Conservation (phyloP, 2,888 invertebrate species). For the Punctoribates punctum region DNA sequence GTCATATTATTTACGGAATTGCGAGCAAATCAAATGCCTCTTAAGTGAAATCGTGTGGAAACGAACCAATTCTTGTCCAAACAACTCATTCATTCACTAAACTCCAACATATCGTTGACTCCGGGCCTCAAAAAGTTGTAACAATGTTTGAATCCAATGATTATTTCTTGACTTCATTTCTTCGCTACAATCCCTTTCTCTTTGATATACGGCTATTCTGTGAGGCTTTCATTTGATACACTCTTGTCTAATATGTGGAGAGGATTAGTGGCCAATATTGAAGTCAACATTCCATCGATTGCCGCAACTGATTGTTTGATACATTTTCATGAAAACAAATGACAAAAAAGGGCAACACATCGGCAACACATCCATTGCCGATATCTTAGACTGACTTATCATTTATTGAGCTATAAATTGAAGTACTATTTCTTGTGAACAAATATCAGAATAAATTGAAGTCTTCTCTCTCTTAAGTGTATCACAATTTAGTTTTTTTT, state of each 20-base stretch:
- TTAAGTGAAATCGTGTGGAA: conserved; percentile 30
- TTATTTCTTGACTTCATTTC: neutral
- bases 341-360: neutral
- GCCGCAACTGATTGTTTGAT: neutral
- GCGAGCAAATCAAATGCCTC: conserved; percentile 26
- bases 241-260: neutral
- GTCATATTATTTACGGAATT: conserved; percentile 21
- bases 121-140: neutral
- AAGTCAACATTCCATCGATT: neutral
- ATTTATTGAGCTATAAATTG: neutral
- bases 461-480: neutral
- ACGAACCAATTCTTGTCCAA: conserved; percentile 4
- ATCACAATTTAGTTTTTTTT: neutral
- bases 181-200: neutral
- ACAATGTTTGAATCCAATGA: neutral
- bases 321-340: conserved; percentile 21
- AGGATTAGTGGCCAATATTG: conserved; percentile 22
- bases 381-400: neutral
- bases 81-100: conserved; percentile 9
- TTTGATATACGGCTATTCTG: neutral
- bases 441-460: neutral
- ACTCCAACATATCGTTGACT: conserved; percentile 5
- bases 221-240: neutral
- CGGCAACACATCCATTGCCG: neutral
- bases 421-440: neutral